phyloP scores from a whole-genome alignment of 2,797 vertebrate genomes.

The Cryptoprocta ferox region DNA sequence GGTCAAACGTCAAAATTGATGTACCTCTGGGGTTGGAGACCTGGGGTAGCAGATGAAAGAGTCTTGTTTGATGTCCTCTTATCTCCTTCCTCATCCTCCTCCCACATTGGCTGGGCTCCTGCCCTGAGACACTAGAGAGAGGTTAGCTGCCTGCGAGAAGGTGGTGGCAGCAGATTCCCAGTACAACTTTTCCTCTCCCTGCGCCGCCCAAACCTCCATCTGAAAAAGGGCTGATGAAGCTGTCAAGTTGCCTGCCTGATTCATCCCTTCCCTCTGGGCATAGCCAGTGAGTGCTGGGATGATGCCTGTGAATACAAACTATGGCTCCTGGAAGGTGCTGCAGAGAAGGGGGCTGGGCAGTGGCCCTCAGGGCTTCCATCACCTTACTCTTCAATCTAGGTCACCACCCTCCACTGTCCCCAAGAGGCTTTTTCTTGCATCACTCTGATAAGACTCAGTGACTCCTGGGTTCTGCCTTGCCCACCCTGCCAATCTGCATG shows the following conservation, averaged over 20 bases:
- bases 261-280: slow-evolving; percentile 64
- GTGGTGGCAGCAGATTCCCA: neutral
- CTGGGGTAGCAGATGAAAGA: neutral
- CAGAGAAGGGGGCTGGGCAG: neutral
- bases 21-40: neutral
- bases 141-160: neutral
- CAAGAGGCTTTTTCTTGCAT: neutral
- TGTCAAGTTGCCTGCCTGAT: slow-evolving; percentile 24
- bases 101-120: neutral
- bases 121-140: neutral
- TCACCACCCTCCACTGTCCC: slow-evolving; percentile 1
- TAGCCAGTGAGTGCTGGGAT: slow-evolving; percentile 21
- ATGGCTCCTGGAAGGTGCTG: neutral
- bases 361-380: neutral
- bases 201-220: neutral
- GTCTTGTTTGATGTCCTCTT: neutral
- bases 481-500: slow-evolving; percentile 54
- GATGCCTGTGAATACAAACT: slow-evolving; percentile 58
- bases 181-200: neutral
- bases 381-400: slow-evolving; percentile 50
- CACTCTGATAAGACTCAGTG: neutral
- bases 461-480: neutral
- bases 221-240: slow-evolving; percentile 50
- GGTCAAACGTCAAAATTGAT: neutral
- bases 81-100: neutral